Evolutionary conservation across 1,140 invertebrate genomes (phyloP).

Genomic region (Ostrea denselamellosa): DNA sequence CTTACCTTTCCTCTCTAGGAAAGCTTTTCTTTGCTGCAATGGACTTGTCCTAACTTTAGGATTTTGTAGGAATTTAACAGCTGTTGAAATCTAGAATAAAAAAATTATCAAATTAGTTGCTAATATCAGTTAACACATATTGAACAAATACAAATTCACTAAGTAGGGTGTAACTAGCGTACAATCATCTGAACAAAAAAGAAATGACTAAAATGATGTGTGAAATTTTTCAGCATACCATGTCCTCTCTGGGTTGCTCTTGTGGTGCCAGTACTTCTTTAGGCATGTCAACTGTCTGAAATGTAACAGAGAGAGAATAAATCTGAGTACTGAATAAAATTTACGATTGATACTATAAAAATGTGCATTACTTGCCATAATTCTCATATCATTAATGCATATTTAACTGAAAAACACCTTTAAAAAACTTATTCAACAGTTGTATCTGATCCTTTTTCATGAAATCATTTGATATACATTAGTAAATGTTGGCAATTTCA

Average conservation of each 20-base stretch:
- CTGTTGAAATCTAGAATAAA: constrained; percentile 85
- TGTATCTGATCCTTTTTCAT: too few species aligned
- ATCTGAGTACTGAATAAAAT: not conserved
- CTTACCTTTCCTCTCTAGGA: constrained; percentile 88
- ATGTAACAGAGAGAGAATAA: not conserved
- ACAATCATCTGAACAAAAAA: too few species aligned
- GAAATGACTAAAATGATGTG: not conserved
- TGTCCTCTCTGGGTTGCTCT: constrained; percentile 68
- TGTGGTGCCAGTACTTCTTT: constrained; percentile 68
- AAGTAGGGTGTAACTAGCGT: not conserved
- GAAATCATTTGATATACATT: too few species aligned
- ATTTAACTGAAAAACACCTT: too few species aligned
- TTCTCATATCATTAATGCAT: too few species aligned
- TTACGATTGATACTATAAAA: too few species aligned
- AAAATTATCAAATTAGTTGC: not conserved
- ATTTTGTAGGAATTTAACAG: constrained; percentile 91
- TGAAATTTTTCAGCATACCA: constrained; percentile 58
- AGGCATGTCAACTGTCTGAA: constrained; percentile 52
- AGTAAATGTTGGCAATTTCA: too few species aligned
- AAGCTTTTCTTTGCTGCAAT: constrained; percentile 87
- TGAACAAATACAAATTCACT: not conserved
- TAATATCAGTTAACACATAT: not conserved
- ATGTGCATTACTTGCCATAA: too few species aligned
- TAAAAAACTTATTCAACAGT: too few species aligned
- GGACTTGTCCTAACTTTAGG: constrained; percentile 88